These are phyloP conservation scores for Ephydatia muelleri DNA, from an alignment of 37 sponge, comb jelly and placozoan genomes.

Conservation along the genomic window DNA sequence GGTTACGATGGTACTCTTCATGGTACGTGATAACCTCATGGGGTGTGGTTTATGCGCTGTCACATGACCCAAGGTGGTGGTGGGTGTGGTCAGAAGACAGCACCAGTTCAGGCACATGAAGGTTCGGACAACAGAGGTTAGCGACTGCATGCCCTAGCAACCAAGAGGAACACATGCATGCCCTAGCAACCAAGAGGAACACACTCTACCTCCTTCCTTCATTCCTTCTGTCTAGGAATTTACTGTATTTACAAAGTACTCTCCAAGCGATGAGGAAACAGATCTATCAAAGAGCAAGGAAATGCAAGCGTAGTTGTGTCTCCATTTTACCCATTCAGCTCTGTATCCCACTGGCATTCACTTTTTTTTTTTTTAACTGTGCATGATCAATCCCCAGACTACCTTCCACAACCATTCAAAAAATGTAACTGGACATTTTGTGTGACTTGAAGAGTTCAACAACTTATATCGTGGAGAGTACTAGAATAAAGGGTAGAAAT, in stretches of 20 bases:
- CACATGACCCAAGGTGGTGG: not conserved
- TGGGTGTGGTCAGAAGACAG: not conserved
- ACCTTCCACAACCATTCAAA: no score
- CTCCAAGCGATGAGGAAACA: not conserved
- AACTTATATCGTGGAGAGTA: no score
- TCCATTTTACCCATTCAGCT: not conserved
- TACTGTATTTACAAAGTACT: not conserved
- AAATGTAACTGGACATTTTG: no score
- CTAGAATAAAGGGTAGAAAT: no score
- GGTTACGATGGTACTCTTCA: slow-evolving; percentile 15
- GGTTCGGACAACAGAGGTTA: not conserved
- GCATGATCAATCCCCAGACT: no score
- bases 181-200: not conserved
- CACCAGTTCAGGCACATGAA: not conserved
- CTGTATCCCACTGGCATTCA: no score
- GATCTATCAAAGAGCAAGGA: not conserved
- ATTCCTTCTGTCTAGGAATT: not conserved
- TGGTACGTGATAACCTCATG: slow-evolving; percentile 14
- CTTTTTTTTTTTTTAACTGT: no score
- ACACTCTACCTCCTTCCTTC: not conserved
- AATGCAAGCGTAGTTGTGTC: not conserved
- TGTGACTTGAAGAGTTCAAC: no score
- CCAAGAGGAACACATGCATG: not conserved
- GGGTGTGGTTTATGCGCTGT: not conserved
- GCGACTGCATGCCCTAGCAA: no score